Conservation (phyloP, 1,140 invertebrate species). For the Mesaphorura yosii region DNA sequence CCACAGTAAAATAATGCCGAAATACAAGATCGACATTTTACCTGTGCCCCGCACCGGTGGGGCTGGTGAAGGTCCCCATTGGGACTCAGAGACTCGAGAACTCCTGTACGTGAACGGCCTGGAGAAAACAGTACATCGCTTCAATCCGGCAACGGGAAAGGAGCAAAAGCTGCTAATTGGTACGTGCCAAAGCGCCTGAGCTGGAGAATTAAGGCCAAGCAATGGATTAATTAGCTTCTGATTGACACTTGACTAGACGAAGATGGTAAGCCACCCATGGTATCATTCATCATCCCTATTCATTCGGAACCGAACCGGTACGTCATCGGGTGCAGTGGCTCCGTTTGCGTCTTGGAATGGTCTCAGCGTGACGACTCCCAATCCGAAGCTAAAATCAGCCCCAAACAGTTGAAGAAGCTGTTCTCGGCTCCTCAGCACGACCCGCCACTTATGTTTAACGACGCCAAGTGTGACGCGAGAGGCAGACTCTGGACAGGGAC, state of each 20-base stretch:
- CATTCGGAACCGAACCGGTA: slow-evolving; percentile 47
- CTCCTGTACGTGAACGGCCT: slow-evolving; percentile 57
- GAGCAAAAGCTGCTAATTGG: slow-evolving; percentile 35
- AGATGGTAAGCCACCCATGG: slow-evolving; percentile 8
- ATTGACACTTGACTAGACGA: not conserved
- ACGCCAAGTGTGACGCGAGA: slow-evolving; percentile 68
- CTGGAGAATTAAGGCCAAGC: not conserved
- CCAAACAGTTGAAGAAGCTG: slow-evolving; percentile 38
- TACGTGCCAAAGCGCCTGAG: no score
- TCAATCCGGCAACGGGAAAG: slow-evolving; percentile 43
- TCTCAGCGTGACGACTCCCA: no score
- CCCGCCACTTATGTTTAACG: slow-evolving; percentile 56
- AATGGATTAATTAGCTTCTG: not conserved
- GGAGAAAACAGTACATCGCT: slow-evolving; percentile 43
- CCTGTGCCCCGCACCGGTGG: not conserved
- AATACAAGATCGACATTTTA: not conserved
- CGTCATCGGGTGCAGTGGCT: slow-evolving; percentile 49
- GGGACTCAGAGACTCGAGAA: slow-evolving; percentile 47
- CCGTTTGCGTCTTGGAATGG: slow-evolving; percentile 46
- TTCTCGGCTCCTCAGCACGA: slow-evolving; percentile 48
- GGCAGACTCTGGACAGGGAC: slow-evolving; percentile 67
- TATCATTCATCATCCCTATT: slow-evolving; percentile 51
- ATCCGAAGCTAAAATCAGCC: slow-evolving; percentile 33
- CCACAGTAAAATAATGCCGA: no score
- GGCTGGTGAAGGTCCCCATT: slow-evolving; percentile 51